Evolutionary conservation across 2,113 vertebrate species (phyloP), one percentile per base, ranked within the genome.

Genomic region (Cochlearius cochlearius): DNA sequence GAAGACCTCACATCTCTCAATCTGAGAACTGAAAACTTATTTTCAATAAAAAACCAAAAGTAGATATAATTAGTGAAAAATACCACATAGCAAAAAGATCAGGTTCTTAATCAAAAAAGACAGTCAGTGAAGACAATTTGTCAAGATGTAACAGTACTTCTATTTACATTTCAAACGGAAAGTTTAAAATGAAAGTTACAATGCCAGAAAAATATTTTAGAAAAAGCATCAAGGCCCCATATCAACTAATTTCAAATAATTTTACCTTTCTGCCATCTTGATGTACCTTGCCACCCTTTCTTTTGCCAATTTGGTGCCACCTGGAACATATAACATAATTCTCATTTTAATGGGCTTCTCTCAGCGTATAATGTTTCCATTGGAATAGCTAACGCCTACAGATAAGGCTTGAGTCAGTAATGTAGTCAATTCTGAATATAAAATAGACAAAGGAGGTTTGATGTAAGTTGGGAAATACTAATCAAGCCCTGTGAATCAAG

Each of bases 381-480:
- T 69, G 85, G 75, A 92, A 94, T 30, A 53, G 27, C 55, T 79
- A 95, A 94, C 71, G 23, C 87, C 92, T 86, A 97, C 93, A 92
- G 87, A 8, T 25, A 55, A 88, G 45, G 62, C 77, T 95, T 95
- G 92, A 97, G 78, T 96, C 94, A 94, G 84, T 49, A 93, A 79
- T 6, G 32, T 34, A 96, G 92, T 95, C 92, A 96, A 64, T 90
- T 87, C 58, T 95, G 92, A 90, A 66, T 73, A 67, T 73, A 88
- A 92, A 93, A 85, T 60, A 96, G 74, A 93, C 63, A 84, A 94
- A 96, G 36, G 58, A 78, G 60, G n/a, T 78, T 95, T 91, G 78
- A 86, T 91, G 36, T 92, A 84, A 91, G 68, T 81, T 91, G 56
- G 76, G 89, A 96, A 96, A 96, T 96, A 96, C 64, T 92, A 96